Base-by-base conservation (phyloP, 2,888 invertebrate species). In the Drosophila mimica region DNA sequence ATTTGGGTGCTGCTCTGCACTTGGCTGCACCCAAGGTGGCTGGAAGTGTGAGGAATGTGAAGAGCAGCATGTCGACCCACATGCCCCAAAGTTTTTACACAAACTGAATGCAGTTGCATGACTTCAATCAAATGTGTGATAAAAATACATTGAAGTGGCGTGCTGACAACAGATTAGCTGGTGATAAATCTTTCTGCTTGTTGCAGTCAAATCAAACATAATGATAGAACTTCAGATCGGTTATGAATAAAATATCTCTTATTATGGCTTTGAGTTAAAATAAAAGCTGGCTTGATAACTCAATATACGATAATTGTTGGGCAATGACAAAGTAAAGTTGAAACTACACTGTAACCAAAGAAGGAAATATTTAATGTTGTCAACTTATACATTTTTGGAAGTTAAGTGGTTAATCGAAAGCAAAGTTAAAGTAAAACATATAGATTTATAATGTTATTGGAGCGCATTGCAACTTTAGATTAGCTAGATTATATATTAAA, bases 1-100 rank as follows among this genome's bases (percentile, higher is more conserved):
- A 64, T 60, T 78, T 81, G 5, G 87, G 87, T 3, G 85, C 87
- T 34, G 75, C 61, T 57, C 62, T 70, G 73, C 85, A 87, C 38
- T 83, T 83, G 38, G 68, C 81, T 48, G 81, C 60, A 9, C 7
- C n/a, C 9, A 30, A 15, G 1, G 9, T 28, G 31, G 53, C 13
- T 8, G 67, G 20, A 13, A 38, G 4, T 5, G 52, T 7, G 15
- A 11, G 25, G 4, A 69, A 28, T 8, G 38, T 7, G 3, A 40
- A 4, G 3, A 70, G n/a, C 25, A 62, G 2, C 25, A 69, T 38
- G 13, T 8, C 15, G 7, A 67, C 11, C 62, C 28, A 31, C 82
- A 83, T 85, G 25, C 34, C 49, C 11, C 2, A 25, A 59, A 2
- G 25, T 43, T 33, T 15, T 5, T 31, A 8, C 13, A 31, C 13